Evolutionary conservation across 2,888 invertebrate genomes (phyloP), one percentile per base, ranked within the genome.

Genomic region (Entomobrya multifasciata): DNA sequence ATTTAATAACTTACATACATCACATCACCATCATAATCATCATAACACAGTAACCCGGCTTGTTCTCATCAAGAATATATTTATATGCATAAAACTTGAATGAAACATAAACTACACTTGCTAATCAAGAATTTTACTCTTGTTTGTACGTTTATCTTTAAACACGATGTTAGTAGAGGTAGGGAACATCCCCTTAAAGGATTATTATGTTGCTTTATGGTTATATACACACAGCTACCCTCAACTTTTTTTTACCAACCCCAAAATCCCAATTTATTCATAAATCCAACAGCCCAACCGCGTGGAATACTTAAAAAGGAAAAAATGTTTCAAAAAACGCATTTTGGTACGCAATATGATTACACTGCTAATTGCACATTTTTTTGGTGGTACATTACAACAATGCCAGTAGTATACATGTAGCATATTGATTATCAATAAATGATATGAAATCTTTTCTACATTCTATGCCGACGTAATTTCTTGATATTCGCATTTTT

Each of bases 191-290:
- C 11, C 49, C 44, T 62, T 62, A 10, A 8, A 27, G 25, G 15
- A 27, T 10, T 47, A 36, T 13, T 36, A 3, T n/a, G 13, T 15
- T 15, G 17, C 52, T 11, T 52, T 36, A 49, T 72, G 49, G 52
- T 74, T 52, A n/a, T 52, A 20, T n/a, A 1, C n/a, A 17, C 20
- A 20, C 4, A 74, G 55, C 4, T 79, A n/a, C 36, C n/a, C 67
- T 81, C 11, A 67, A 70, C 55, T 15, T 44, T n/a, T n/a, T n/a
- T n/a, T 20, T 49, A 49, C 74, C 60, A 49, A 90, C 91, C 91
- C 89, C 88, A 90, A 74, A 90, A 90, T 90, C 90, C 89, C 88
- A 91, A 88, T 90, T 88, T 81, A 72, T 76, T 84, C 78, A 44
- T 4, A 20, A 78, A n/a, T n/a, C n/a, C n/a, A n/a, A n/a, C n/a